These are phyloP conservation scores for Nymphalis io DNA, from an alignment of 1,140 invertebrate species.

Conservation along the genomic window DNA sequence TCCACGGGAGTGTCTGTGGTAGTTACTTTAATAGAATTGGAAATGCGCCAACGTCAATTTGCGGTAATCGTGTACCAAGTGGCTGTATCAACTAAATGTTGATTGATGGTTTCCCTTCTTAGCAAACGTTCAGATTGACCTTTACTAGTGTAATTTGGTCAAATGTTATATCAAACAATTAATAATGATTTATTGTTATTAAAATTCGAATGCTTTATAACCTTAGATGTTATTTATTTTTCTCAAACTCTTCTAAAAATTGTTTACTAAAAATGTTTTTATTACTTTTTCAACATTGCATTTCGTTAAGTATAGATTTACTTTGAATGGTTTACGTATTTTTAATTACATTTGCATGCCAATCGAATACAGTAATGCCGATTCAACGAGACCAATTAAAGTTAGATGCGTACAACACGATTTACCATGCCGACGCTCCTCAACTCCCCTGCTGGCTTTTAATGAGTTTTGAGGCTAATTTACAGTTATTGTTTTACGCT, in stretches of 20 bases:
- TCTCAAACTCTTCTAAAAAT: no score
- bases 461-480: conserved; percentile 75
- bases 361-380: background rate
- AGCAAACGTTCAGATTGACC: conserved; percentile 50
- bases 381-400: conserved; percentile 34
- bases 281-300: no score
- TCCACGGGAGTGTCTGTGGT: conserved; percentile 43
- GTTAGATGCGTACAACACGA: conserved; percentile 61
- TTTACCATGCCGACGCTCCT: conserved; percentile 44
- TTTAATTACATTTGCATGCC: background rate
- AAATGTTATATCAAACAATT: background rate
- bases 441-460: conserved; percentile 51
- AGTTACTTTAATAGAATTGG: conserved; percentile 63
- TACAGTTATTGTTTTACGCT: conserved; percentile 75
- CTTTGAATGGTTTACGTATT: background rate
- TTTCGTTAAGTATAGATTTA: no score
- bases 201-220: no score
- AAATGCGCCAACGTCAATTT: conserved; percentile 67
- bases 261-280: no score
- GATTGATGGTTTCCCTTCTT: conserved; percentile 69
- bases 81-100: conserved; percentile 71
- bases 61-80: conserved; percentile 68
- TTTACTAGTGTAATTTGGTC: conserved; percentile 14
- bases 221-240: no score
- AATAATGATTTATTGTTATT: background rate